These are phyloP conservation scores for Bradysia coprophila DNA, from an alignment of 1,140 invertebrate genomes.

Conservation along the genomic window DNA sequence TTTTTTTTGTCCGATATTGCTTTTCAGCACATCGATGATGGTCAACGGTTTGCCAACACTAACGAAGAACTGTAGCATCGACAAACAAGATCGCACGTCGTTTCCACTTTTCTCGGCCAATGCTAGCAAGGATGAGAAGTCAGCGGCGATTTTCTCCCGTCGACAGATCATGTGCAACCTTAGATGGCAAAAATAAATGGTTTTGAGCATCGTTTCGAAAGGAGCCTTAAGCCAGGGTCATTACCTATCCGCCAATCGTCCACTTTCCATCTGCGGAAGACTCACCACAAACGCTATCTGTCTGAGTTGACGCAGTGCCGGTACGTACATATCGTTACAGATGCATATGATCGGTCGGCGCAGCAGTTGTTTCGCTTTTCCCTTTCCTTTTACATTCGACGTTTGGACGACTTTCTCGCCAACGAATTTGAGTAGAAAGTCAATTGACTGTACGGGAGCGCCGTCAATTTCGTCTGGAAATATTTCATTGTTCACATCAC, in stretches of 20 bases:
- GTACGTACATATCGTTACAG: constrained; percentile 86
- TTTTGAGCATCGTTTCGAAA: too few relatives aligned
- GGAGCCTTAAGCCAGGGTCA: too few relatives aligned
- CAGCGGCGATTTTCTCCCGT: constrained; percentile 48
- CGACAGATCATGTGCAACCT: constrained; percentile 48
- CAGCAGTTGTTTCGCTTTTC: constrained; percentile 29
- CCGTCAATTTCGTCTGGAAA: constrained; percentile 89
- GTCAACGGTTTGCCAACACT: constrained; percentile 27
- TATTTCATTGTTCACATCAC: background rate
- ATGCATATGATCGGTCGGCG: constrained; percentile 86
- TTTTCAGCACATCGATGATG: constrained; percentile 42
- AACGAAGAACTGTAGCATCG: constrained; percentile 62
- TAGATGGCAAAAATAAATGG: too few relatives aligned
- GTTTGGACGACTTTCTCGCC: constrained; percentile 24
- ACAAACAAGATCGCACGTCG: constrained; percentile 78
- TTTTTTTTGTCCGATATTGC: constrained; percentile 73
- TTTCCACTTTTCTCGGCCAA: constrained; percentile 66
- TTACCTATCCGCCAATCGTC: constrained; percentile 43
- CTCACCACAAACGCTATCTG: constrained; percentile 56
- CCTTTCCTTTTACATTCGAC: constrained; percentile 28
- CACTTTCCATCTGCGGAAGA: constrained; percentile 44
- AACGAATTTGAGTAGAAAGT: constrained; percentile 66
- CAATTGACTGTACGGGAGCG: constrained; percentile 66
- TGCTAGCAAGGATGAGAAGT: constrained; percentile 45
- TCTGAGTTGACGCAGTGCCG: constrained; percentile 54